Percentiles rank a stretch among this genome's conserved stretches.
Evolutionary conservation across 2,888 invertebrate genomes (phyloP).

Genomic region (Sepiola atlantica): DNA sequence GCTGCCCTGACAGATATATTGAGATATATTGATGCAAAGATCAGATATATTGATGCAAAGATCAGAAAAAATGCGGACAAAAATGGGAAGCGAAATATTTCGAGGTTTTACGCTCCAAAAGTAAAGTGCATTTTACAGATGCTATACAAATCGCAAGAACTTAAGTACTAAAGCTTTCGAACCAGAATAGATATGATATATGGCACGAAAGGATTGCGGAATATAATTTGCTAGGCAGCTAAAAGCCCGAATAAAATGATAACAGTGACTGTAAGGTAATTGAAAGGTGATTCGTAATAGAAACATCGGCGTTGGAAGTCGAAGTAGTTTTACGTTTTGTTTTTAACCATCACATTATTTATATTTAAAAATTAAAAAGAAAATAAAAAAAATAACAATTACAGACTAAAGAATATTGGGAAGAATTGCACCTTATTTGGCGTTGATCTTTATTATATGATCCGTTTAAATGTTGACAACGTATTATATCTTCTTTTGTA

Average conservation of each 20-base stretch:
- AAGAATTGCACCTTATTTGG: too few species aligned
- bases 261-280: too few species aligned
- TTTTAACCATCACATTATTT: too few species aligned
- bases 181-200: background rate
- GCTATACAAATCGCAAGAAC: background rate
- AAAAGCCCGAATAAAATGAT: background rate
- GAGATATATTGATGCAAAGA: background rate
- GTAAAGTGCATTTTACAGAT: background rate
- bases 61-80: background rate
- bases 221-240: background rate
- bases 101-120: background rate
- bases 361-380: too few species aligned
- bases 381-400: too few species aligned
- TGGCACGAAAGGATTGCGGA: background rate
- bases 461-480: too few species aligned
- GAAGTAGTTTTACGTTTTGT: too few species aligned
- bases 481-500: too few species aligned
- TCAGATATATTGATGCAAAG: background rate
- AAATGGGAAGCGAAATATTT: background rate
- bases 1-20: background rate
- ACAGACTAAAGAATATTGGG: too few species aligned
- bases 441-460: too few species aligned
- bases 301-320: too few species aligned
- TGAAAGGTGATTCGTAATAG: too few species aligned
- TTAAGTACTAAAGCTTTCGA: background rate